These are phyloP conservation scores for Nylanderia fulva DNA, from an alignment of 1,140 invertebrate species.

Conservation along the genomic window DNA sequence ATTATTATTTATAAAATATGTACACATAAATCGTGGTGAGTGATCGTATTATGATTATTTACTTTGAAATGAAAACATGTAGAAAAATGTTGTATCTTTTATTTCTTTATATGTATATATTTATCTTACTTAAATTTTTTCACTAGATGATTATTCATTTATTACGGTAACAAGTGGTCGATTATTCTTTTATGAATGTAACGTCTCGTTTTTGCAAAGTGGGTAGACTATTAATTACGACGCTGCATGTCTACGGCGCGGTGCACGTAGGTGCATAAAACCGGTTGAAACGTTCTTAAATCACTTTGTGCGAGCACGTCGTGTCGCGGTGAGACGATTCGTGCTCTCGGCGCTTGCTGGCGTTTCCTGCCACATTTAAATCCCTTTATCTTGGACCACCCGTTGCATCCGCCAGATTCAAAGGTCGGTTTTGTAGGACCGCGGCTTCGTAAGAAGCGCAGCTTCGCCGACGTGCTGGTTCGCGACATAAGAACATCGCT, in stretches of 20 bases:
- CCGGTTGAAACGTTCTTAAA: slow-evolving; percentile 57
- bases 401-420: slow-evolving; percentile 65
- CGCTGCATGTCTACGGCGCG: slow-evolving; percentile 22
- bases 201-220: slow-evolving; percentile 36
- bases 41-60: background rate
- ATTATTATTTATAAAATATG: too few relatives aligned
- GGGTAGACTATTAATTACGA: slow-evolving; percentile 48
- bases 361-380: slow-evolving; percentile 52
- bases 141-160: slow-evolving; percentile 37
- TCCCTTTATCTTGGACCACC: slow-evolving; percentile 63
- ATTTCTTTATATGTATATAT: background rate
- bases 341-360: background rate
- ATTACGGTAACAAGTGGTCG: slow-evolving; percentile 48
- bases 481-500: slow-evolving; percentile 85
- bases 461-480: slow-evolving; percentile 80
- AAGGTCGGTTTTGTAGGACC: slow-evolving; percentile 67
- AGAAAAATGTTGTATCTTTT: background rate
- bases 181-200: slow-evolving; percentile 53
- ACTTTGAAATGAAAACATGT: background rate
- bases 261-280: slow-evolving; percentile 56
- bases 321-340: slow-evolving; percentile 26
- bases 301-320: slow-evolving; percentile 52
- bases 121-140: background rate
- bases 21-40: too few relatives aligned
- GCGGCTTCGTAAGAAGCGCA: slow-evolving; percentile 81